A percentile compares a stretch with the other conserved stretches of the same genome.
Evolutionary conservation across 2,797 vertebrate species (phyloP).

Genomic region (Diglossa cyanea): DNA sequence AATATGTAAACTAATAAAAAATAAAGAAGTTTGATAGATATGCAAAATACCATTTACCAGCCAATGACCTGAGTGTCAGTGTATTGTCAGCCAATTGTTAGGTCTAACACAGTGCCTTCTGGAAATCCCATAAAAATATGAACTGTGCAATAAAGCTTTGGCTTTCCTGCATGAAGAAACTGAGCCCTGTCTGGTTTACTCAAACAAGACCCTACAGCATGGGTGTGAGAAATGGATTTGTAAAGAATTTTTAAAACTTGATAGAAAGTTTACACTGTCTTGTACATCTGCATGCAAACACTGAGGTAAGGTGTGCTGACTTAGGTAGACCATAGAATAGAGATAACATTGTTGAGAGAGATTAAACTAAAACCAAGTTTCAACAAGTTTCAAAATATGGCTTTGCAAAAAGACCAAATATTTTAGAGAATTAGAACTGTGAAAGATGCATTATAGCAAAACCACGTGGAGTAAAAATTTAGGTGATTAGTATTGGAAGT

Average conservation of each 20-base stretch:
- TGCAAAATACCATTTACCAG: not conserved
- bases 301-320: not conserved
- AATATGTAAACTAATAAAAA: not conserved
- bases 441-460: not conserved
- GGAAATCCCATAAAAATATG: not conserved
- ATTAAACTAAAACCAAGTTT: not conserved
- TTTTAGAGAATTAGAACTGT: not conserved
- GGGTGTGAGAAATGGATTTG: not conserved
- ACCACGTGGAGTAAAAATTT: not conserved
- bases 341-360: not conserved
- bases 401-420: not conserved
- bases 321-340: not conserved
- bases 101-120: not conserved
- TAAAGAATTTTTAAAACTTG: not conserved
- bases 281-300: not conserved
- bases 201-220: not conserved
- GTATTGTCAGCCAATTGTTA: not conserved
- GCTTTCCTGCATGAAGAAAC: not conserved
- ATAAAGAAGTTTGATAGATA: not conserved
- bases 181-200: not conserved
- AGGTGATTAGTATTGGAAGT: not conserved
- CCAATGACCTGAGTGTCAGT: not conserved
- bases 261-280: not conserved
- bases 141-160: not conserved
- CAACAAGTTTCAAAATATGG: not conserved